Evolutionary conservation across 2,888 invertebrate genomes (phyloP).

Genomic region (Prosapia bicincta): DNA sequence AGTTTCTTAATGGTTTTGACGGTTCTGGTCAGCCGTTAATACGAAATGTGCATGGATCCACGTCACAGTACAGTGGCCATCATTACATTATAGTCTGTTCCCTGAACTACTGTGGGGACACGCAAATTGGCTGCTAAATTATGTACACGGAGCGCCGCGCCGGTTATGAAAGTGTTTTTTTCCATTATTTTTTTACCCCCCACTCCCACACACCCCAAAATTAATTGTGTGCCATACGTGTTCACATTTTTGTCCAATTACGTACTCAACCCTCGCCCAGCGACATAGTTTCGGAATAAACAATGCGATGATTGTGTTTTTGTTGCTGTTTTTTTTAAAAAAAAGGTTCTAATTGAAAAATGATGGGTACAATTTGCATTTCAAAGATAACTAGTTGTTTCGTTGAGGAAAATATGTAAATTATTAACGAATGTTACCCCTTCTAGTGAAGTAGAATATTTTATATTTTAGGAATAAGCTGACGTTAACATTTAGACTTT

Average conservation of each 20-base stretch:
- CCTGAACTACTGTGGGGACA: background rate
- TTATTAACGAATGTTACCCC: background rate
- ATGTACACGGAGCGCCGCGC: background rate
- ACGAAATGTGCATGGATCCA: no score
- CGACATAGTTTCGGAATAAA: background rate
- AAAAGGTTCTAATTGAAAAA: background rate
- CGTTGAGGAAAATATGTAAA: background rate
- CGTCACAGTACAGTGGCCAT: no score
- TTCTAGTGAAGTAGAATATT: no score
- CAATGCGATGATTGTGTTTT: background rate
- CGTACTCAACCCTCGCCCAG: background rate
- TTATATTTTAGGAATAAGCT: no score
- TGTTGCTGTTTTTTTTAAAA: no score
- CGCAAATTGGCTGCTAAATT: background rate
- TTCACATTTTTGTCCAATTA: slow-evolving; percentile 2
- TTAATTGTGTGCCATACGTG: background rate
- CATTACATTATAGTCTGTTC: background rate
- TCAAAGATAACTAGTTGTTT: background rate
- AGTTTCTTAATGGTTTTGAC: no score
- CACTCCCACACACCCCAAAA: background rate
- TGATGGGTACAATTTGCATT: background rate
- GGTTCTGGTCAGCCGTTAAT: no score
- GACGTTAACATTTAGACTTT: no score
- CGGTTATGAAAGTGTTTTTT: background rate
- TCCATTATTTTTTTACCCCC: background rate